Evolutionary conservation across 2,888 invertebrate genomes (phyloP), one percentile per base, ranked within the genome.

Genomic region (Cheilosia grossa): DNA sequence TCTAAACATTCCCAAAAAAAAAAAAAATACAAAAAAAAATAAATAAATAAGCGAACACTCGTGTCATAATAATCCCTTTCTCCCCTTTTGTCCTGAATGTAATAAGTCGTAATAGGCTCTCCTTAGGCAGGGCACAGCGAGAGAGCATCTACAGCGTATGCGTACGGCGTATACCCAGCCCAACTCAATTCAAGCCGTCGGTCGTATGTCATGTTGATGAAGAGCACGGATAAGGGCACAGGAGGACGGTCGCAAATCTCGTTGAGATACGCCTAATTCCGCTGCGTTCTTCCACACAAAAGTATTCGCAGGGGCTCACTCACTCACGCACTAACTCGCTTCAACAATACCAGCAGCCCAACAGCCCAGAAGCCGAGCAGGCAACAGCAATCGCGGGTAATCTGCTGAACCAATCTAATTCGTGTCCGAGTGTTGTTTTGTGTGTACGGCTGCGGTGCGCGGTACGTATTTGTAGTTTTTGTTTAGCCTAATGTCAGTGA

Each of bases 401-500:
- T 85, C 85, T 77, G 66, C 61, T 81, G 61, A 81, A 77, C 81
- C 75, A 54, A 85, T 85, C 85, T 85, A 81, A 85, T 85, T 85
- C 85, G 85, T 85, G 85, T 85, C 81, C 85, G 81, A 81, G 85
- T 85, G 85, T 37, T 80, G 80, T 85, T 75, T 74, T 75, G 74
- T 63, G 72, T 69, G 53, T 33, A 33, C 49, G 67, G 69, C 72
- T 54, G 77, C 44, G 61, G 44, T 19, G 30, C 42, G 73, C 74
- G 81, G 78, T 63, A 82, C 54, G 61, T 69, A 61, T 69, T 58
- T 72, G 70, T 82, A 70, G 80, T 75, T 85, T 70, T 85, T 85
- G 81, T 85, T 85, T 85, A 81, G 85, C 72, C 77, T 85, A 85
- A 85, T 85, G 85, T 72, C 85, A 77, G 85, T 75, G 85, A 81